Conservation (phyloP, 2,888 invertebrate species). For the Ctenicera cuprea region DNA sequence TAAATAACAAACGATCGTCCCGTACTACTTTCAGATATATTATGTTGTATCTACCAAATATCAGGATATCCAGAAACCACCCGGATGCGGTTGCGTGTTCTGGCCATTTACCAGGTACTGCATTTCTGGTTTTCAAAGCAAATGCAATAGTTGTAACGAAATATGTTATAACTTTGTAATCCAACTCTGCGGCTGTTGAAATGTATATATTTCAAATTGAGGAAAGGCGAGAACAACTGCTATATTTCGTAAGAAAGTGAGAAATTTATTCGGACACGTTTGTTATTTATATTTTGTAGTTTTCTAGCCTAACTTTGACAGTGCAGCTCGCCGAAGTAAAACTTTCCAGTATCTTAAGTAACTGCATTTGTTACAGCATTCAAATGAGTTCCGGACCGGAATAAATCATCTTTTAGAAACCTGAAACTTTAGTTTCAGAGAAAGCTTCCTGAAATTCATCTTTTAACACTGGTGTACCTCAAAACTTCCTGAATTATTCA, state of each 20-base stretch:
- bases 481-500: constrained; percentile 42
- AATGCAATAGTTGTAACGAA: no score
- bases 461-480: constrained; percentile 31
- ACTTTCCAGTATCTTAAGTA: constrained; percentile 45
- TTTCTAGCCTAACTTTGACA: constrained; percentile 24
- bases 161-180: no score
- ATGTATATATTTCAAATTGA: constrained; percentile 2
- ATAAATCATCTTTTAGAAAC: constrained; percentile 45
- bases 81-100: no score
- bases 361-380: constrained; percentile 50
- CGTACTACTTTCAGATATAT: no score
- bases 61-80: no score
- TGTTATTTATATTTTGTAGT: constrained; percentile 39
- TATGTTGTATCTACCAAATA: no score
- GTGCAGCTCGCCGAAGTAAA: constrained; percentile 26
- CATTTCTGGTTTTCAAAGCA: no score
- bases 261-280: constrained; percentile 26
- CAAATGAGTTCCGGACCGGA: constrained; percentile 44
- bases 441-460: constrained; percentile 38
- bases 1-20: no score
- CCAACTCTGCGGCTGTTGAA: neutral
- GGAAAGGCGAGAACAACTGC: constrained; percentile 1
- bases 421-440: constrained; percentile 32
- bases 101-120: no score
- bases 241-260: constrained; percentile 19